A percentile compares a stretch with the other conserved stretches of the same genome.
phyloP scores from a whole-genome alignment of 23 tunicate genomes.

The Styela plicata region DNA sequence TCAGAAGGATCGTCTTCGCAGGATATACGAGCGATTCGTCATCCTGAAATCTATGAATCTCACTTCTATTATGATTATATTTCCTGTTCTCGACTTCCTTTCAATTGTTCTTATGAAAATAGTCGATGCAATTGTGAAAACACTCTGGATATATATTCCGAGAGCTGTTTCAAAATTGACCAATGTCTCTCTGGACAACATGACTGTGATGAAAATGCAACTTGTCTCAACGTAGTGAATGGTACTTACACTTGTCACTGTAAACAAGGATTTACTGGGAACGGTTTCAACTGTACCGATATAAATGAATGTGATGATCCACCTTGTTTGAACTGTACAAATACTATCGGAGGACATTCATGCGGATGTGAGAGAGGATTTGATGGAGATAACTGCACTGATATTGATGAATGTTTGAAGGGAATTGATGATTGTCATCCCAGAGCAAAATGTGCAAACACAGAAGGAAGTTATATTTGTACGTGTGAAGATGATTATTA shows the following conservation, averaged over 20 bases:
- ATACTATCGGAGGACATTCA: neutral
- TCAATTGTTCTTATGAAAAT: neutral
- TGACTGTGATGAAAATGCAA: neutral
- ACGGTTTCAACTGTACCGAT: neutral
- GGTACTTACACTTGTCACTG: neutral
- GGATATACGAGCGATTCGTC: no score
- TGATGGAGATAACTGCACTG: conserved; percentile 55
- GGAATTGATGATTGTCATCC: neutral
- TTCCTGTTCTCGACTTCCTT: neutral
- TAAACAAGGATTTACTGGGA: neutral
- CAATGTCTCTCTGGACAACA: neutral
- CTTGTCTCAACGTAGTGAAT: neutral
- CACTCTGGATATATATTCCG: no score
- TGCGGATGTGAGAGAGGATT: conserved; percentile 12
- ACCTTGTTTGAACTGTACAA: neutral
- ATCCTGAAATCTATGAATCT: no score
- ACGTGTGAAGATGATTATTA: conserved; percentile 65
- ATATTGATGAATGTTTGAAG: conserved; percentile 66
- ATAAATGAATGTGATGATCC: neutral
- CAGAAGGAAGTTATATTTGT: conserved; percentile 71
- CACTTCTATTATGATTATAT: no score
- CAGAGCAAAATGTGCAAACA: conserved; percentile 45
- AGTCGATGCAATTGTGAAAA: neutral
- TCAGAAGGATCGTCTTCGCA: no score
- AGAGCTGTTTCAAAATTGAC: neutral